phyloP scores from a whole-genome alignment of 23 tunicate species.

The Botrylloides violaceus region DNA sequence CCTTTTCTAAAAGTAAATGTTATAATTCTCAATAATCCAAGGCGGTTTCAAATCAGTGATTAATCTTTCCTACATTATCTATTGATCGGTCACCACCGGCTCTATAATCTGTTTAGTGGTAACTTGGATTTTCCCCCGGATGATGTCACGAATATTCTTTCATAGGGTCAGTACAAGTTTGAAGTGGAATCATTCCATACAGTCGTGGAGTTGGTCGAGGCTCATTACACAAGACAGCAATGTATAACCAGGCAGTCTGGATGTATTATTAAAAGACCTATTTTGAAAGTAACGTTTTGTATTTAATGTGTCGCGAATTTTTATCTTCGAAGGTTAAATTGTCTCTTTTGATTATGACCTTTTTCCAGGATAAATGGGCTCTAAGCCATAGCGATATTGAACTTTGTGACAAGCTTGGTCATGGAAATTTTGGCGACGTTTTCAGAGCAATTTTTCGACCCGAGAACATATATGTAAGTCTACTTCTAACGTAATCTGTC shows the following conservation, averaged over 20 bases:
- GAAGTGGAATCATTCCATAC: slow-evolving; percentile 42
- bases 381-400: slow-evolving; percentile 57
- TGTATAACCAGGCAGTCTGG: slow-evolving; percentile 42
- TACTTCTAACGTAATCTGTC: no score
- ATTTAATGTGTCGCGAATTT: background rate
- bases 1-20: no score
- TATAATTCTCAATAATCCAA: no score
- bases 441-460: slow-evolving; percentile 28
- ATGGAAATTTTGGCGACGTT: slow-evolving; percentile 79
- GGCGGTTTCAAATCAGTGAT: no score
- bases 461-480: slow-evolving; percentile 22
- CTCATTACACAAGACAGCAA: slow-evolving; percentile 32
- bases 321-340: no score
- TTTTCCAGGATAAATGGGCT: slow-evolving; percentile 69
- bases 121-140: no score
- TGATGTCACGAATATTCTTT: no score
- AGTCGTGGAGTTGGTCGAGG: slow-evolving; percentile 31
- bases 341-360: no score
- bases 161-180: slow-evolving; percentile 50
- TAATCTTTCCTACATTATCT: no score
- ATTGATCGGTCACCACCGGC: no score
- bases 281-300: slow-evolving; percentile 41
- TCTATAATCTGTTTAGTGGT: no score
- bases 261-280: slow-evolving; percentile 30
- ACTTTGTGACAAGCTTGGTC: slow-evolving; percentile 43